Evolutionary conservation across 2,113 vertebrate species (phyloP).

Genomic region (Scytalopus superciliaris): DNA sequence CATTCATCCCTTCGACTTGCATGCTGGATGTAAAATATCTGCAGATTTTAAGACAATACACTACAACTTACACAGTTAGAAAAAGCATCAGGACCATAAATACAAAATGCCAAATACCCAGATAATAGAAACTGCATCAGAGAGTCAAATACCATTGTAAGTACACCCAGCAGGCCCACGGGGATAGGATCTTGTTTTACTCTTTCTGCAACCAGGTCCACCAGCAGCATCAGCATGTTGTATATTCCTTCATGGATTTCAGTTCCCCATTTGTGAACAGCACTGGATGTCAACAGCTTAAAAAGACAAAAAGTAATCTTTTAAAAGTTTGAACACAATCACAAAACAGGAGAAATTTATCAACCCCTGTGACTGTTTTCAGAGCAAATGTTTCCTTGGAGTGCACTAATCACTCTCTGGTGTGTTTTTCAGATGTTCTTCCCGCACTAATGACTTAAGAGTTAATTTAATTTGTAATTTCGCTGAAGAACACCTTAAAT

Average conservation of each 20-base stretch:
- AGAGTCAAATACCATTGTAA: slow-evolving; percentile 86
- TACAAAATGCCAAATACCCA: not conserved
- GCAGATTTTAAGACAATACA: not conserved
- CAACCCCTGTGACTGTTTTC: not conserved
- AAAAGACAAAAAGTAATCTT: not conserved
- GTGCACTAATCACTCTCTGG: not conserved
- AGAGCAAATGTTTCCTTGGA: not conserved
- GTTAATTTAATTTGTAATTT: not conserved
- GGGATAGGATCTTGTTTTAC: slow-evolving; percentile 96
- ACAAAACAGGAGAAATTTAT: not conserved
- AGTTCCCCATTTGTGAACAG: slow-evolving; percentile 98
- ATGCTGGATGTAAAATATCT: not conserved
- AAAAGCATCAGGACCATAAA: not conserved
- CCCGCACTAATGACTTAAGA: not conserved
- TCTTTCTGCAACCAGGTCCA: slow-evolving; percentile 94
- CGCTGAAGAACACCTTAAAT: not conserved
- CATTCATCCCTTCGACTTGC: not conserved
- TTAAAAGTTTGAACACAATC: not conserved
- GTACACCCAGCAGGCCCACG: slow-evolving; percentile 87
- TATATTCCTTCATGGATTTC: slow-evolving; percentile 99
- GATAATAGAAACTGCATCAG: not conserved
- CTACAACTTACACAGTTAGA: not conserved
- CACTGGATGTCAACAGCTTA: slow-evolving; percentile 94
- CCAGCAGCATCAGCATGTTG: slow-evolving; percentile 97
- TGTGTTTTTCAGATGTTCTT: not conserved